Base-by-base conservation (phyloP, 2,113 vertebrate species). In the Heptranchias perlo region DNA sequence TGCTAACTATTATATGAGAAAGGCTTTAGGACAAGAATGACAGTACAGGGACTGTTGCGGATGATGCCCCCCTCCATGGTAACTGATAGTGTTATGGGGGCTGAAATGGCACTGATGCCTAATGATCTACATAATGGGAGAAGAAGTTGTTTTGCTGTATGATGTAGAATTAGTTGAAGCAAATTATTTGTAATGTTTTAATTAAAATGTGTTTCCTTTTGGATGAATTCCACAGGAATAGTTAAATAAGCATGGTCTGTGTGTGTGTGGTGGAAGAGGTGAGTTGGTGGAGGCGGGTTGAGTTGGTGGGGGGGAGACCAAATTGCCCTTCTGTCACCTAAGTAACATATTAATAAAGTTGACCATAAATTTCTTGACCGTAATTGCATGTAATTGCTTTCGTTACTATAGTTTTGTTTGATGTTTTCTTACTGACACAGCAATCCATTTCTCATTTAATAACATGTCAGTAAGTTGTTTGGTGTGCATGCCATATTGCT, bases 371-470 rank as follows among this genome's bases (percentile, higher is more conserved):
- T 93, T 62, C 35, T 93, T 93, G 89, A 93, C 1, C 16, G 39
- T 93, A 93, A 93, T 93, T 92, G 16, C 61, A 93, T 23, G n/a
- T 93, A 62, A 93, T 62, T 93, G 16, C 87, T 35, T 91, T 61
- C n/a, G 31, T 91, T 91, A 13, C 54, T 6, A n/a, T 39, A 18
- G 58, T 35, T 93, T 58, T 58, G 86, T 58, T 54, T 89, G 87
- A 91, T 91, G 87, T 31, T 91, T 87, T 52, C 49, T 52, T 52
- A 52, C 84, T 87, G 84, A 28, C 25, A 49, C 25, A 3, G 87
- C 11, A 91, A 91, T 91, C 87, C 28, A 91, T 91, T 91, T 58
- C 54, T 91, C 14, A 93, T 93, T 93, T 93, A 93, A 93, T 61
- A 62, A 62, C 8, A 7, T 93, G 58, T 23, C 54, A 82, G 2